These are phyloP conservation scores for Oryzias woworae DNA, from an alignment of 2,113 vertebrate species.

Conservation along the genomic window DNA sequence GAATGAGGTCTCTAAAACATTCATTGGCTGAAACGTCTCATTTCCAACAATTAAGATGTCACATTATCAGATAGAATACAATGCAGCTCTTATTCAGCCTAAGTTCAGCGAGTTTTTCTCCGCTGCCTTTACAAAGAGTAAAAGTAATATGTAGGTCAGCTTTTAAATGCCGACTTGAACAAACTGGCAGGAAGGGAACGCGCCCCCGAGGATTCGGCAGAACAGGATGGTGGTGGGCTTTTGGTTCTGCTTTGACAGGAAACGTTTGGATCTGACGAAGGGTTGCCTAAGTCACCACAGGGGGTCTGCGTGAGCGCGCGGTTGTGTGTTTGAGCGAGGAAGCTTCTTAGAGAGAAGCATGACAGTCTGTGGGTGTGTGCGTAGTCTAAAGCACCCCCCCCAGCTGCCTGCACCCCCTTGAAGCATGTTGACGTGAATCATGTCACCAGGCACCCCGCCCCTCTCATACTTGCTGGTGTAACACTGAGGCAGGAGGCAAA, in stretches of 20 bases:
- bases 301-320: conserved; percentile 53
- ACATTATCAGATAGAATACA: conserved; percentile 17
- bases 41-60: conserved; percentile 25
- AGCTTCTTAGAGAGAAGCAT: conserved; percentile 42
- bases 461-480: conserved; percentile 19
- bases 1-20: conserved; percentile 2
- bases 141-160: conserved; percentile 75
- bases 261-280: conserved; percentile 70
- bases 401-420: conserved; percentile 10
- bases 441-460: conserved; percentile 60
- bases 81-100: conserved; percentile 25
- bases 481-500: conserved; percentile 51
- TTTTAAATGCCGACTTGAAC: conserved; percentile 68
- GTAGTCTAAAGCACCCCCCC: conserved; percentile 28
- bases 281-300: conserved; percentile 68
- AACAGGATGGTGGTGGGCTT: conserved; percentile 62
- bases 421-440: conserved; percentile 60
- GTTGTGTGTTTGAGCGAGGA: conserved; percentile 28
- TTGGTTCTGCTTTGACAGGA: conserved; percentile 72
- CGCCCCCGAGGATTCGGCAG: conserved; percentile 60
- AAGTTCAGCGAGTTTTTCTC: conserved; percentile 64
- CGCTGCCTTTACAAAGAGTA: conserved; percentile 35
- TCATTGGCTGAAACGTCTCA: neutral
- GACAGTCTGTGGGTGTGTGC: conserved; percentile 34
- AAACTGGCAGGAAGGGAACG: conserved; percentile 71